A percentile compares a stretch with the other conserved stretches of the same genome.
Conservation (phyloP, 2,113 vertebrate genomes). For the Tupaia tana region DNA sequence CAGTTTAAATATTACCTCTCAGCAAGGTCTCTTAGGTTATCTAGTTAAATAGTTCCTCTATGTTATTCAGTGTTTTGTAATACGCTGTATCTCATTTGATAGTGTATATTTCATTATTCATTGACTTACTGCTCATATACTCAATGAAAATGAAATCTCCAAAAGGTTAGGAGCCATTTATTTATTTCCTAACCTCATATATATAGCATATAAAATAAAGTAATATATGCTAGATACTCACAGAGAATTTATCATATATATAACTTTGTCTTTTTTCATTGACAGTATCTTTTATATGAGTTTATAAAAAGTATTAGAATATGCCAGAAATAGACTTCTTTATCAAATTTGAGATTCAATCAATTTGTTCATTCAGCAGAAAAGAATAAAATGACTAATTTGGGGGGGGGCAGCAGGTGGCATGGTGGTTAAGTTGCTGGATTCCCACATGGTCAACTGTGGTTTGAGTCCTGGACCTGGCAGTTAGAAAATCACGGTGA, state of each 20-base stretch:
- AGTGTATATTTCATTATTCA: background rate
- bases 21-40: background rate
- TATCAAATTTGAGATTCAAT: background rate
- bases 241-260: background rate
- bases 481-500: too few relatives aligned
- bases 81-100: background rate
- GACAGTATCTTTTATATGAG: background rate
- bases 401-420: too few relatives aligned
- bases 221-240: background rate
- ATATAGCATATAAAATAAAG: background rate
- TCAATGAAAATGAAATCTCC: background rate
- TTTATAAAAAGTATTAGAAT: background rate
- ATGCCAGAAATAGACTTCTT: background rate
- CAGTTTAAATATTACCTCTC: background rate
- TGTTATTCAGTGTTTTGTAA: background rate
- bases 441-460: too few relatives aligned
- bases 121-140: background rate
- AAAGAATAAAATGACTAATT: background rate
- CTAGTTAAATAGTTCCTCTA: background rate
- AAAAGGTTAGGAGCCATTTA: background rate
- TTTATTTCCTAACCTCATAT: background rate
- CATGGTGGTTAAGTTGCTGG: too few relatives aligned
- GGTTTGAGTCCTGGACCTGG: too few relatives aligned
- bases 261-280: background rate
- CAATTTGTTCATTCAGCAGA: background rate